Evolutionary conservation across 2,888 invertebrate genomes (phyloP), one percentile per base, ranked within the genome.

Genomic region (Apomyelois bistriatella): DNA sequence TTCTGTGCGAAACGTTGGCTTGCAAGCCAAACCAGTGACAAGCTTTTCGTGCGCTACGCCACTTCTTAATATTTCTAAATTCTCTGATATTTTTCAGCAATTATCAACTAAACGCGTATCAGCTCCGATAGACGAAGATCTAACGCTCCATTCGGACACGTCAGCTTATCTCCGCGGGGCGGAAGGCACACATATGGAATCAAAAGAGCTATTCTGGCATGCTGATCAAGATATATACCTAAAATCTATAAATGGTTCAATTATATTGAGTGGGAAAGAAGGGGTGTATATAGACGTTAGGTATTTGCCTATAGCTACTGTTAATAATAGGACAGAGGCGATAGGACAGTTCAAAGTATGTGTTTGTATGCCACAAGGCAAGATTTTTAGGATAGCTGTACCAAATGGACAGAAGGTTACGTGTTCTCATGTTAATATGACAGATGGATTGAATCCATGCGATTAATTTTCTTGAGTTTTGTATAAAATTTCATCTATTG

Each of bases 361-460:
- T 65, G 94, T 97, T 0, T 97, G 97, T 70, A 96, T 97, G 95
- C 97, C 97, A 0, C 94, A 95, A 59, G 97, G 97, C 0, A 95
- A 95, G 65, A 75, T 98, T 49, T 97, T 97, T 71, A 91, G 94
- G 57, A 93, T 97, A 3, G 94, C 95, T 0, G 93, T 95, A 0
- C 93, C 94, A 0, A 90, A 91, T 0, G 93, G 92, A 0, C 83
- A 83, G 52, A 85, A 79, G 46, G 91, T 92, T 0, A 92, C 92
- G 35, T 95, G 95, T 70, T 92, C 93, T 0, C 92, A 92, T 69
- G 84, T 94, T 13, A 92, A 92, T 64, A 88, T 92, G 78, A 91
- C 91, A 0, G 88, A 91, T 0, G 92, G 92, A 42, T 81, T 91
- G 61, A 94, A 94, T 79, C 94, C 94, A 32, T 95, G 95, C 66